Evolutionary conservation across 2,888 invertebrate species (phyloP).

Genomic region (Synergus japonicus): DNA sequence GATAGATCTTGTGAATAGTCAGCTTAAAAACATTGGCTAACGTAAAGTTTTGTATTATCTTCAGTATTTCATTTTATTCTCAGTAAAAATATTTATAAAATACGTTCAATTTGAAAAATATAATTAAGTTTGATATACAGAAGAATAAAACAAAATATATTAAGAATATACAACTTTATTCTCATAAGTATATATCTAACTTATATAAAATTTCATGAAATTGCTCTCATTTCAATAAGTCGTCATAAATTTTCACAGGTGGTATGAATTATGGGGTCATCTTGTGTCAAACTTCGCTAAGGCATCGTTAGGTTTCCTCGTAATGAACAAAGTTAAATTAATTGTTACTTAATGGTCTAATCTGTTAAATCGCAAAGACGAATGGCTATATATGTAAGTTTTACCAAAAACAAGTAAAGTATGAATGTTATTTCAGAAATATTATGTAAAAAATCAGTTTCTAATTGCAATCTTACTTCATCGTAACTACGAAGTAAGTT

Average conservation of each 20-base stretch:
- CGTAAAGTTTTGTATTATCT: too few relatives aligned
- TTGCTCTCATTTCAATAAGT: not conserved
- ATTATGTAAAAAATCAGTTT: not conserved
- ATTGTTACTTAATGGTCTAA: not conserved
- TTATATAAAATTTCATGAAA: not conserved
- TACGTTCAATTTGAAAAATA: too few relatives aligned
- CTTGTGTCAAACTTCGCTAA: not conserved
- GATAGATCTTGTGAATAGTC: not conserved
- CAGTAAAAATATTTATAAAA: too few relatives aligned
- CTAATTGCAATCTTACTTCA: not conserved
- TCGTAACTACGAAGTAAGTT: too few relatives aligned
- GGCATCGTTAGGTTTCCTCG: not conserved
- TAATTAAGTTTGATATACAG: too few relatives aligned
- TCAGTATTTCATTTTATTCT: too few relatives aligned
- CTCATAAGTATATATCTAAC: not conserved
- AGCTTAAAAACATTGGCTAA: not conserved
- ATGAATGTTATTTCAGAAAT: not conserved
- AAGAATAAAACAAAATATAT: too few relatives aligned
- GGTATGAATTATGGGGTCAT: not conserved
- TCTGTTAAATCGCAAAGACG: not conserved
- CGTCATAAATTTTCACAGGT: not conserved
- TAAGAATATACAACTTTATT: too few relatives aligned
- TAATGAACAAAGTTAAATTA: slow-evolving; percentile 1
- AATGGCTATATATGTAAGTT: not conserved
- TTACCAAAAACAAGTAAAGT: not conserved